A percentile compares a stretch with the other conserved stretches of the same genome.
These are phyloP conservation scores for Elephas maximus DNA, from an alignment of 2,113 vertebrate species.

Conservation along the genomic window DNA sequence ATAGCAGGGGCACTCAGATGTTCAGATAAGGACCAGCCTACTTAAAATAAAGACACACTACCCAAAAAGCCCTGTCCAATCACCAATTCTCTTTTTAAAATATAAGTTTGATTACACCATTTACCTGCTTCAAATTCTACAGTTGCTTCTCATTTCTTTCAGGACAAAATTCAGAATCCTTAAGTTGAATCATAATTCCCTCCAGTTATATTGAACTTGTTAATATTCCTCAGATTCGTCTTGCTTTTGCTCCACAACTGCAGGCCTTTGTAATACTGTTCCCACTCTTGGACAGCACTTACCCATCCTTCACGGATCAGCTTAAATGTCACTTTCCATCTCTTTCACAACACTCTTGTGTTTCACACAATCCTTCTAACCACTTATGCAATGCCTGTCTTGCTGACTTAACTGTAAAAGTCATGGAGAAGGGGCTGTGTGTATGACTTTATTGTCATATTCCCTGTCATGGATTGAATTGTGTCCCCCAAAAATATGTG, in stretches of 20 bases:
- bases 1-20: background rate
- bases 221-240: background rate
- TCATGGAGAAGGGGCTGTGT: background rate
- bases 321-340: background rate
- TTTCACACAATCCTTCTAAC: background rate
- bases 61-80: background rate
- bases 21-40: slow-evolving; percentile 1
- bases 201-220: background rate
- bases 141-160: slow-evolving; percentile 27
- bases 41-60: background rate
- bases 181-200: background rate
- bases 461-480: background rate
- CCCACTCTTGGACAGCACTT: background rate
- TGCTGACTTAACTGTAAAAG: background rate
- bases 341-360: background rate
- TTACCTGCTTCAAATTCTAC: background rate
- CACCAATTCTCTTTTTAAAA: slow-evolving; percentile 28
- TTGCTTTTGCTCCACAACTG: background rate
- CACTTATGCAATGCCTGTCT: background rate
- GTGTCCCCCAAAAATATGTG: too few species aligned
- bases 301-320: slow-evolving; percentile 2
- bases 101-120: background rate
- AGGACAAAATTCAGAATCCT: slow-evolving; percentile 33
- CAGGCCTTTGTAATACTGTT: background rate
- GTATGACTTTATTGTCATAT: background rate